Base-by-base conservation (phyloP, 2,888 invertebrate genomes). In the Polydrusus tereticollis region DNA sequence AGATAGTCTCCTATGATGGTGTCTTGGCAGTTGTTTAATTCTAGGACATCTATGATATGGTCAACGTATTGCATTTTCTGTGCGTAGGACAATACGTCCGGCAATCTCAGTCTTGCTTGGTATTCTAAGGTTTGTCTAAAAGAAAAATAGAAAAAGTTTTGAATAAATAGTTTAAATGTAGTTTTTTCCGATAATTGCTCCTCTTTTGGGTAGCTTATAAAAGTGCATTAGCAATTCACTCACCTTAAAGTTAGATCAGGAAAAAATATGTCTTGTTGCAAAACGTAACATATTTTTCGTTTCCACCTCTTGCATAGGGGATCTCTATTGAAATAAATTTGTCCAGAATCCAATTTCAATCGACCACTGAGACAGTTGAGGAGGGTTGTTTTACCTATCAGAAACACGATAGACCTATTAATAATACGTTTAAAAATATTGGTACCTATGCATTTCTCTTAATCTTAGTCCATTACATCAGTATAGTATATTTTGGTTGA, bases 191-290 rank as follows among this genome's bases (percentile, higher is more conserved):
- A n/a, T n/a, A n/a, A n/a, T n/a, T 29, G 29, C 7, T 29, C 29
- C 29, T 29, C 7, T 7, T 29, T 29, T 7, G 4, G 29, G 29
- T 5, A 29, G 29, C 4, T 29, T 29, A 4, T 29, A 7, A 29
- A 29, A 7, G 29, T 29, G 5, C 4, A 29, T 29, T 29, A 43
- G 20, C n/a, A 12, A 20, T 21, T 6, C 23, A 66, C 73, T 68
- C 14, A 75, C 75, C 92, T 86, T 69, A 94, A 87, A 1, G 94
- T 94, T 79, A 94, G 87, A 80, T 92, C 92, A 60, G 93, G 90
- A 82, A 94, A 93, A 86, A 94, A 94, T 72, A 93, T 90, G 82
- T 94, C 94, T 82, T 94, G 92, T 83, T 94, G 94, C 73, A 93
- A 88, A 52, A 94, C 94, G 85, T 94, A 94, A 80, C 93, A 93